Conservation (phyloP, 1,140 invertebrate genomes). For the Cylas formicarius region DNA sequence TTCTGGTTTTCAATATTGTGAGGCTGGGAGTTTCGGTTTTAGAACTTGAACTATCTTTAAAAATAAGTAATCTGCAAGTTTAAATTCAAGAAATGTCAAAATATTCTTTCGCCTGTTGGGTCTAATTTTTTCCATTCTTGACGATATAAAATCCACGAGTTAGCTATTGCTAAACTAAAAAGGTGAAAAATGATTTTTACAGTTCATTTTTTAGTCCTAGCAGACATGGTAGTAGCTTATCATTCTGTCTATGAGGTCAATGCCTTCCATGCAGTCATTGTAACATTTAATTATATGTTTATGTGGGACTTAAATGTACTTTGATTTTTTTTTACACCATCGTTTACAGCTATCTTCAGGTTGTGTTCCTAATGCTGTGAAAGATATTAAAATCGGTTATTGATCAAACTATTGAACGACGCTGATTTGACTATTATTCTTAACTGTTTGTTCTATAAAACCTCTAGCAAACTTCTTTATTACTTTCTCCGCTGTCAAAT, state of each 20-base stretch:
- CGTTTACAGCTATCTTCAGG: constrained; percentile 24
- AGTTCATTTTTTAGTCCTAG: constrained; percentile 21
- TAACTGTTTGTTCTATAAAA: constrained; percentile 10
- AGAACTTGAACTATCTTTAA: no score
- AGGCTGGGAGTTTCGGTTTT: no score
- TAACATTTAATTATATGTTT: constrained; percentile 39
- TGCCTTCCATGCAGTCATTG: constrained; percentile 42
- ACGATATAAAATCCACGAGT: no score
- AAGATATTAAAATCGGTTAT: constrained; percentile 19
- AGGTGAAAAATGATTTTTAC: constrained; percentile 16
- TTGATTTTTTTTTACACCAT: constrained; percentile 34
- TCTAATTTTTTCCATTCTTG: no score
- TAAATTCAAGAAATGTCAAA: no score
- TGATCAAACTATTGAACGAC: constrained; percentile 22
- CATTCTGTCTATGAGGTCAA: constrained; percentile 37
- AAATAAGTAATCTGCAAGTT: no score
- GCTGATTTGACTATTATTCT: constrained; percentile 16
- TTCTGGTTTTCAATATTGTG: no score
- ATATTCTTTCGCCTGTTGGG: no score
- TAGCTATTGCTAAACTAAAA: constrained; percentile 16
- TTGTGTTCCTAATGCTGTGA: constrained; percentile 12
- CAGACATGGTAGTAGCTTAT: no score
- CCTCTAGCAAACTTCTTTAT: constrained; percentile 9
- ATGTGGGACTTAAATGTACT: constrained; percentile 32
- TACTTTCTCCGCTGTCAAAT: constrained; percentile 16